A percentile compares a stretch with the other conserved stretches of the same genome.
Conservation (phyloP, 2,888 invertebrate genomes). For the Halocaridina rubra region DNA sequence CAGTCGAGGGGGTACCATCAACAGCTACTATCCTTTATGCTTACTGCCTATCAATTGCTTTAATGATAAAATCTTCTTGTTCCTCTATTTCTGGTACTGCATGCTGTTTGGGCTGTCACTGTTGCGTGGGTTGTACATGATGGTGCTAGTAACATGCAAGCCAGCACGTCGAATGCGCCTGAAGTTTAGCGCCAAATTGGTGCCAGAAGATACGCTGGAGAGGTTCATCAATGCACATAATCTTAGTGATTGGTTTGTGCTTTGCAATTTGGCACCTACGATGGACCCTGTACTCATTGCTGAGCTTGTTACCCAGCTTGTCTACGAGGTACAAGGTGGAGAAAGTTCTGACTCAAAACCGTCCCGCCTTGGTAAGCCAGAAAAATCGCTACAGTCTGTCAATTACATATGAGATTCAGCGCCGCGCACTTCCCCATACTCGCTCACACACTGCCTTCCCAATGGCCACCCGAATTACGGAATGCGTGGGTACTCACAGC, state of each 20-base stretch:
- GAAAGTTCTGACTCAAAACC: constrained; percentile 62
- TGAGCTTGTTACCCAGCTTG: constrained; percentile 62
- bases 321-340: constrained; percentile 63
- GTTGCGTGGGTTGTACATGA: constrained; percentile 61
- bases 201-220: constrained; percentile 62
- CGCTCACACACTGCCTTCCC: constrained; percentile 64
- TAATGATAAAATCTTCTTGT: constrained; percentile 63
- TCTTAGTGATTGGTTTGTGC: constrained; percentile 63
- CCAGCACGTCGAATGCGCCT: constrained; percentile 61
- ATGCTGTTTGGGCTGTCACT: constrained; percentile 62
- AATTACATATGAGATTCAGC: constrained; percentile 64
- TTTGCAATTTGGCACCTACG: constrained; percentile 62
- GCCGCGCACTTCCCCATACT: constrained; percentile 63
- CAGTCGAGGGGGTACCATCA: constrained; percentile 63
- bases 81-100: constrained; percentile 63
- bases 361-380: constrained; percentile 63
- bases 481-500: constrained; percentile 41
- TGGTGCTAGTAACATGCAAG: constrained; percentile 62
- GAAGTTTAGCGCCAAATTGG: constrained; percentile 62
- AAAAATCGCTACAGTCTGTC: constrained; percentile 63
- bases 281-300: constrained; percentile 64
- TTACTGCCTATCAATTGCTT: constrained; percentile 63
- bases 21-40: constrained; percentile 63
- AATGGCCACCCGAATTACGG: constrained; percentile 57
- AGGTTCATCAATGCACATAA: constrained; percentile 63